Percentiles rank a stretch among this genome's conserved stretches.
Evolutionary conservation across 2,888 invertebrate species (phyloP).

Genomic region (Metallyticus violacea): DNA sequence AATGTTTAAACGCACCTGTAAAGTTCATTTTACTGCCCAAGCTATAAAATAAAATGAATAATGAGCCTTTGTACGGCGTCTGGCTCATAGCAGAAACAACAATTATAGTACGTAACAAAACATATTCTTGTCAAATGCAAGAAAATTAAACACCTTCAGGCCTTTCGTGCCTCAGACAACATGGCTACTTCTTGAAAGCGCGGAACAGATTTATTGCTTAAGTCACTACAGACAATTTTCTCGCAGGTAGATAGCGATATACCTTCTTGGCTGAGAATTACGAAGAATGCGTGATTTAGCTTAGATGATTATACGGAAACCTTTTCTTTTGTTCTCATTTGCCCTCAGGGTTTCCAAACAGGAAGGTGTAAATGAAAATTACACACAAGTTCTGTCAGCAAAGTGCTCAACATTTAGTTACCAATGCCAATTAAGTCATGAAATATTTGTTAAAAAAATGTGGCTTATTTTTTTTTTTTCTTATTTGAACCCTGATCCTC

Average conservation of each 20-base stretch:
- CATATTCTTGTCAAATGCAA: neutral
- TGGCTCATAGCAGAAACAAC: neutral
- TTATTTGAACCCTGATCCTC: too few species aligned
- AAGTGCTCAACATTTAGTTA: too few species aligned
- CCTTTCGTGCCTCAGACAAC: neutral
- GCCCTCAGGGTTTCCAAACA: too few species aligned
- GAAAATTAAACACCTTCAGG: neutral
- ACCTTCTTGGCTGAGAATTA: neutral
- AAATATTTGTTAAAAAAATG: too few species aligned
- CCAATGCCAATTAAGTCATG: too few species aligned
- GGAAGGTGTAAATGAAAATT: too few species aligned
- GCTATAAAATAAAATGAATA: neutral
- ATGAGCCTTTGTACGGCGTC: neutral
- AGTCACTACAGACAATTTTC: neutral
- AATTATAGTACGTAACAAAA: neutral
- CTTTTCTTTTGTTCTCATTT: too few species aligned
- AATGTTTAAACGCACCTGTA: neutral
- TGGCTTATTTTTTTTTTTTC: too few species aligned
- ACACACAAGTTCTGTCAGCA: too few species aligned
- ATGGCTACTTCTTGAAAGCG: neutral
- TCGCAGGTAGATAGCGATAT: neutral
- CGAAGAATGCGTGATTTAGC: too few species aligned
- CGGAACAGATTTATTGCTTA: neutral
- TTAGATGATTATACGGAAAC: neutral
- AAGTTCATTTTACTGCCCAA: neutral